Evolutionary conservation across 2,113 vertebrate genomes (phyloP), one percentile per base, ranked within the genome.

Genomic region (Lampris megalopsis): DNA sequence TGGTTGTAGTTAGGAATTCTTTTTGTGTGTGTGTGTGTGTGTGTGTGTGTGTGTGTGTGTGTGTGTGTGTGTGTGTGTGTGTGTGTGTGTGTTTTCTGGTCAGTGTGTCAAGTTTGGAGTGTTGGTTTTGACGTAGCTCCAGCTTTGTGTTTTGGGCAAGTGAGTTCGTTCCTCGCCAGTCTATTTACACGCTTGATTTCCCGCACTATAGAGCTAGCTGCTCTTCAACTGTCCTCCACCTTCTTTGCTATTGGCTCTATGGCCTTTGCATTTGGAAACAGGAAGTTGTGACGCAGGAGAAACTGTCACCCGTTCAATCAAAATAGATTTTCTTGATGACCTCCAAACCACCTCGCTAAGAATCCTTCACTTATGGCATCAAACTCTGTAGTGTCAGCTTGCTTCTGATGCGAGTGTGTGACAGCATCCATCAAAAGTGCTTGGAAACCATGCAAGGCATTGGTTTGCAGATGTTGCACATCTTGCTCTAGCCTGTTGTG

Each of bases 311-410:
- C 7, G 43, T 2, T 2, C 10, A 53, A 53, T 13, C 10, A 53
- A 53, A 53, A 11, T 2, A 53, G 3, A 52, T 52, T 52, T 62
- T 11, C 43, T 43, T 45, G 45, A 63, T 1, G 50, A 37, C 47
- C 70, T 73, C 49, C 43, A 5, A 6, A 47, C 71, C 50, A 76
- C 47, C 45, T 10, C 2, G 2, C 71, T 13, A 71, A 59, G 35
- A 71, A 73, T 61, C 71, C 80, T 81, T 80, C 75, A 68, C 67
- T 68, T 79, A 42, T 59, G 8, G 67, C 41, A 52, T 75, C 68
- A 45, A 75, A 75, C 48, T 49, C 37, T 61, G 1, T 43, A 24
- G 58, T 24, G 57, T 56, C 52, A 54, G 45, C n/a, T 11, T 53
- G 45, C 3, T 53, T 53, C n/a, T 24, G 24, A 24, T 24, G 24